phyloP scores from a whole-genome alignment of 2,888 invertebrate genomes.

The Leucoma salicis region DNA sequence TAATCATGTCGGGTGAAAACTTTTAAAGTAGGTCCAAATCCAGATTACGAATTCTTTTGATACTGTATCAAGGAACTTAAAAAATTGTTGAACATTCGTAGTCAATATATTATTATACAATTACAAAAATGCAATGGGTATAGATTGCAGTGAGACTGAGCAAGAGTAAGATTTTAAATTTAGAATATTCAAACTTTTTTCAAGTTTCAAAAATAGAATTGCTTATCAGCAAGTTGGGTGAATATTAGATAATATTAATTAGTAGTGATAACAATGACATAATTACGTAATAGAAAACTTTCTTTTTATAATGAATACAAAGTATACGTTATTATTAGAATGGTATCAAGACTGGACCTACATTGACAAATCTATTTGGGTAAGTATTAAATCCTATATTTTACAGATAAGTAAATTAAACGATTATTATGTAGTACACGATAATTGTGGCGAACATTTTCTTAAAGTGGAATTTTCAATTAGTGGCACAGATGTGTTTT shows the following conservation, averaged over 20 bases:
- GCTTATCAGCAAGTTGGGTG: neutral
- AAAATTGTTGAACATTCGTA: no score
- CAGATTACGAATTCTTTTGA: no score
- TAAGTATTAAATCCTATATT: conserved; percentile 41
- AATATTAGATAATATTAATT: neutral
- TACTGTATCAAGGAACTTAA: no score
- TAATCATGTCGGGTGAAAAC: no score
- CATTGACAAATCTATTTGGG: conserved; percentile 68
- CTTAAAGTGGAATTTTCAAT: neutral
- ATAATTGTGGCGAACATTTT: no score
- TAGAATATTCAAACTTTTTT: neutral
- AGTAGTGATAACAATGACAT: neutral
- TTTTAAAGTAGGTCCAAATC: no score
- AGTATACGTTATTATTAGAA: conserved; percentile 55
- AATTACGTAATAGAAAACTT: neutral
- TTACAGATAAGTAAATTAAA: no score
- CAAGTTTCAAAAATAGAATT: conserved; percentile 3
- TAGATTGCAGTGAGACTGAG: no score
- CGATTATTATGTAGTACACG: no score
- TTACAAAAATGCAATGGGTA: no score
- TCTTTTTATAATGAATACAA: conserved; percentile 39
- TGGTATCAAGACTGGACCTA: conserved; percentile 71
- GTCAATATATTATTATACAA: no score
- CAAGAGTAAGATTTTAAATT: neutral
- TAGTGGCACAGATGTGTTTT: no score